Conservation (phyloP, 2,113 vertebrate species). For the Psittacus erithacus region DNA sequence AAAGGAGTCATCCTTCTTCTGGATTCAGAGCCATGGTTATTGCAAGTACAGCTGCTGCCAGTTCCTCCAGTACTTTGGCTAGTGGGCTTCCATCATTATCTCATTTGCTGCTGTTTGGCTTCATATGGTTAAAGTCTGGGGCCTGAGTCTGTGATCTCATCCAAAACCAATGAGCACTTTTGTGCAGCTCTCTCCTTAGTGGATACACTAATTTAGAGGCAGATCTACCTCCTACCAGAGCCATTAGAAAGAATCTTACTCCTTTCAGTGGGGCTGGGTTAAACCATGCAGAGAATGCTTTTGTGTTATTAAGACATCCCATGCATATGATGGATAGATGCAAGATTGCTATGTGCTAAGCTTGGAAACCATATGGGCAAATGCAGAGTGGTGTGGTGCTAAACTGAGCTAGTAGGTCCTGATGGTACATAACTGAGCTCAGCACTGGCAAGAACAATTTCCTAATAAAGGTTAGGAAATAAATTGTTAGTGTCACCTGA, state of each 20-base stretch:
- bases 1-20: background rate
- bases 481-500: background rate
- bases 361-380: background rate
- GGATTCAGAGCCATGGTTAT: too few relatives aligned
- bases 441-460: background rate
- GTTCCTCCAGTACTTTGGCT: background rate
- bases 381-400: background rate
- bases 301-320: background rate
- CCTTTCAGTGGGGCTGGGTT: background rate
- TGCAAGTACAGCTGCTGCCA: background rate
- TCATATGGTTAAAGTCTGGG: background rate
- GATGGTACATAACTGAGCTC: background rate
- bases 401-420: background rate
- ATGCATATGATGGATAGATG: fast-evolving
- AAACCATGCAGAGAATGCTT: background rate
- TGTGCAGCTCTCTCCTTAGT: background rate
- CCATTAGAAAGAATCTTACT: background rate
- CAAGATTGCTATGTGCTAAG: background rate
- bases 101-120: background rate
- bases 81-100: background rate
- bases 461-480: background rate
- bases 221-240: background rate
- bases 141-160: background rate
- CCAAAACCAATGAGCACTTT: background rate
- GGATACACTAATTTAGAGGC: background rate